Conservation (phyloP, 2,113 vertebrate genomes). For the Oreochromis aureus region DNA sequence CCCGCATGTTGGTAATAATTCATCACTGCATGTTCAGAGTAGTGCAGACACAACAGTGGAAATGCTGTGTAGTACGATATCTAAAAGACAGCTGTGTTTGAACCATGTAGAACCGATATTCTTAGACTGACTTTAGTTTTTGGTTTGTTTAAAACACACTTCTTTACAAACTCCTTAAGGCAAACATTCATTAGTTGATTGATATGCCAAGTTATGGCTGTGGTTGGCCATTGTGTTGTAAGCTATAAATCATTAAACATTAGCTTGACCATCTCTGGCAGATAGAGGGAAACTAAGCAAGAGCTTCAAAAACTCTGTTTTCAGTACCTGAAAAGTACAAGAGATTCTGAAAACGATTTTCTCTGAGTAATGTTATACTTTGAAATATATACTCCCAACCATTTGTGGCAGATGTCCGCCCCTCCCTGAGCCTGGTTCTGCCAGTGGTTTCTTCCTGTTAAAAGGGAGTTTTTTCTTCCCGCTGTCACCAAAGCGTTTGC, state of each 20-base stretch:
- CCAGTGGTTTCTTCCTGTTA: not conserved
- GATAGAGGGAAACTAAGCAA: not conserved
- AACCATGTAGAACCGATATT: rapidly evolving
- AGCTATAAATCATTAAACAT: not conserved
- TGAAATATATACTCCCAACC: not conserved
- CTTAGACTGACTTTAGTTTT: not conserved
- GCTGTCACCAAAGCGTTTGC: not conserved
- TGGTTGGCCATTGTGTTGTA: not conserved
- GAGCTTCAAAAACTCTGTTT: not conserved
- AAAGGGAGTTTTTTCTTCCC: not conserved
- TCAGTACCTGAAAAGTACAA: not conserved
- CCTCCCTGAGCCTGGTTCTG: not conserved
- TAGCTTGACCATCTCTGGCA: not conserved
- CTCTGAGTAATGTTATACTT: not conserved
- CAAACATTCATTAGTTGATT: not conserved
- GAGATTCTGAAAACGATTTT: not conserved
- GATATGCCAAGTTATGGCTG: not conserved
- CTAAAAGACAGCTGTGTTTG: not conserved
- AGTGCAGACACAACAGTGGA: not conserved
- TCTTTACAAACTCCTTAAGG: not conserved
- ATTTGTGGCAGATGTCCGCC: not conserved
- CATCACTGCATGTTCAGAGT: not conserved
- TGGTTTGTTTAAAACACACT: not conserved
- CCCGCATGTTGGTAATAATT: not conserved
- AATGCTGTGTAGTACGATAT: not conserved